These are phyloP conservation scores for Crematogaster levior DNA, from an alignment of 2,888 invertebrate genomes.

Conservation along the genomic window DNA sequence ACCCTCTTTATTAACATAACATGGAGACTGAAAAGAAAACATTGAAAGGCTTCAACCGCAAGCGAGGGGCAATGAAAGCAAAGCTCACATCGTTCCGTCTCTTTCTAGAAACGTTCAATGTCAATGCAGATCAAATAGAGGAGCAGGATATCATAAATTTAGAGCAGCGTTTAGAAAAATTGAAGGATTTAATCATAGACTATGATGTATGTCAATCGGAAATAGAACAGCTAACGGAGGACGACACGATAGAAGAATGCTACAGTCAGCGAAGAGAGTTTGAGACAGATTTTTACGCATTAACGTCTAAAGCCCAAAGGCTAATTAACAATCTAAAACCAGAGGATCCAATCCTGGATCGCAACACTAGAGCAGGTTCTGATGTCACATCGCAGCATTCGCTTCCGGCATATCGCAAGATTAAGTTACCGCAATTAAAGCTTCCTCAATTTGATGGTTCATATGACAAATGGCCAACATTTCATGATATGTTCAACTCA, in stretches of 20 bases:
- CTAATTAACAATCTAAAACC: background rate
- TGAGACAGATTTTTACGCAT: background rate
- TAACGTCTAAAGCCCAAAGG: background rate
- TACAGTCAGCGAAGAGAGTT: background rate
- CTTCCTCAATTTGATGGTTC: background rate
- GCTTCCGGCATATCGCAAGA: no score
- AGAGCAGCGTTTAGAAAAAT: background rate
- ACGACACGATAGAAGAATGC: background rate
- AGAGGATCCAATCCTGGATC: background rate
- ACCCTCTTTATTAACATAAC: no score
- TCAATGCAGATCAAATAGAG: background rate
- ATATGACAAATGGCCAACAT: background rate
- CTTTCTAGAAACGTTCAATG: no score
- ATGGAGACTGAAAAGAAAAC: no score
- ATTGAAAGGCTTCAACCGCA: no score
- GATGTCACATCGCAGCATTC: background rate
- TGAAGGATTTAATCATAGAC: background rate
- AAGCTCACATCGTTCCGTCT: no score
- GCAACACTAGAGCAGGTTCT: no score
- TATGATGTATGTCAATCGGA: background rate
- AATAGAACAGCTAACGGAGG: background rate
- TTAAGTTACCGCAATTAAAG: background rate
- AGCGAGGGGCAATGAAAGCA: no score
- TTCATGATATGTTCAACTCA: background rate
- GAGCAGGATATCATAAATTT: background rate